phyloP scores from a whole-genome alignment of 1,140 invertebrate genomes.

The Caenorhabditis inopinata region DNA sequence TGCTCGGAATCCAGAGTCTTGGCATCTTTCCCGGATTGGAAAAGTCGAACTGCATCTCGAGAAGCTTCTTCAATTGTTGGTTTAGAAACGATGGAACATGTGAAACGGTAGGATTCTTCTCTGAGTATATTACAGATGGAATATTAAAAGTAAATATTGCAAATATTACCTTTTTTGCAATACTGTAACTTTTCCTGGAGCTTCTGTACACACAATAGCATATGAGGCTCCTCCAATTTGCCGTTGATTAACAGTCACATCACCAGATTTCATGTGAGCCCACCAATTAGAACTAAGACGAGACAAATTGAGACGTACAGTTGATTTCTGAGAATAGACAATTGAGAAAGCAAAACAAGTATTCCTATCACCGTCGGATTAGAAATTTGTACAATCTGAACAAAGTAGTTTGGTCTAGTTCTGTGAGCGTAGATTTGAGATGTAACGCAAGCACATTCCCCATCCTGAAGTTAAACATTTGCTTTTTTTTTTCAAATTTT shows the following conservation, averaged over 20 bases:
- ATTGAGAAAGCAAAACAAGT: background rate
- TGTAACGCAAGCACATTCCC: slow-evolving; percentile 45
- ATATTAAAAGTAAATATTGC: background rate
- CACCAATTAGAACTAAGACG: background rate
- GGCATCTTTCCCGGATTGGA: slow-evolving; percentile 25
- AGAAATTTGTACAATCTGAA: slow-evolving; percentile 43
- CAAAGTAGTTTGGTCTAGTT: slow-evolving; percentile 28
- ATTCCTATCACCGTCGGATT: slow-evolving; percentile 27
- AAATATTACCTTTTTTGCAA: background rate
- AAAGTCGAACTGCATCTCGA: slow-evolving; percentile 31
- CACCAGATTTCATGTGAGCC: background rate
- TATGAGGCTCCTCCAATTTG: background rate
- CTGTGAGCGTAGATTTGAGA: slow-evolving; percentile 42
- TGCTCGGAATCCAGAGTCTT: slow-evolving; percentile 56
- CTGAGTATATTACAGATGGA: too few species aligned
- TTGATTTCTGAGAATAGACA: slow-evolving; percentile 15
- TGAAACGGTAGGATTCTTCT: slow-evolving; percentile 59
- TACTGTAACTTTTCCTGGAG: slow-evolving; percentile 18
- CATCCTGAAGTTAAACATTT: slow-evolving; percentile 40
- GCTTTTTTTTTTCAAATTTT: background rate
- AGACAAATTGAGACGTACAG: background rate
- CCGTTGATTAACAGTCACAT: background rate
- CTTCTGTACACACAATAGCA: slow-evolving; percentile 9
- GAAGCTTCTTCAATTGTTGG: background rate
- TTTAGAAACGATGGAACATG: slow-evolving; percentile 48